phyloP scores from a whole-genome alignment of 2,888 invertebrate species.

The Sarcophaga caerulescens region DNA sequence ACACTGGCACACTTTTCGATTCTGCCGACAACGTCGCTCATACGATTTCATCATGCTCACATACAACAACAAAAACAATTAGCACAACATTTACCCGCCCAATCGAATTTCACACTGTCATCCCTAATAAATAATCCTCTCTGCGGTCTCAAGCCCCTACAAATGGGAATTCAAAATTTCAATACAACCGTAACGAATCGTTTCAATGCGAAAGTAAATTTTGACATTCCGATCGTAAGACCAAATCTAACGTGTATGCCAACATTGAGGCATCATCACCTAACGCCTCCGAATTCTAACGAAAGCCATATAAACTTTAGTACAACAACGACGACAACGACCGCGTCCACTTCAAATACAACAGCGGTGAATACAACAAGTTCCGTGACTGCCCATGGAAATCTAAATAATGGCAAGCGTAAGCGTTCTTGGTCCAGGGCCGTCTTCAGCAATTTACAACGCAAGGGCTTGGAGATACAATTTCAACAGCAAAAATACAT shows the following conservation, averaged over 20 bases:
- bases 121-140: conserved; percentile 75
- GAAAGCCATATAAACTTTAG: conserved; percentile 43
- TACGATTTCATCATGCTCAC: conserved; percentile 76
- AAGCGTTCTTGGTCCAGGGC: conserved; percentile 97
- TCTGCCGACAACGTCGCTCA: conserved; percentile 73
- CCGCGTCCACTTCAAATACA: conserved; percentile 54
- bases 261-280: conserved; percentile 57
- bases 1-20: conserved; percentile 71
- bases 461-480: conserved; percentile 95
- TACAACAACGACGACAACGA: conserved; percentile 6
- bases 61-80: conserved; percentile 68
- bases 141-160: conserved; percentile 76
- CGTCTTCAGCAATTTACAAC: conserved; percentile 95
- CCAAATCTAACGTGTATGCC: conserved; percentile 57
- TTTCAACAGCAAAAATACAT: conserved; percentile 98
- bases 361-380: conserved; percentile 31
- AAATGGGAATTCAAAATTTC: conserved; percentile 71
- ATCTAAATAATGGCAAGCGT: conserved; percentile 82
- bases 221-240: conserved; percentile 73
- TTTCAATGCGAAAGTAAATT: conserved; percentile 72
- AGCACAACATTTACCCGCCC: conserved; percentile 63
- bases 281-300: conserved; percentile 29
- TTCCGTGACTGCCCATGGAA: conserved; percentile 20
- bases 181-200: conserved; percentile 64
- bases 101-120: conserved; percentile 70